These are phyloP conservation scores for Rallus limicola DNA, from an alignment of 2,113 vertebrate genomes.

Conservation along the genomic window DNA sequence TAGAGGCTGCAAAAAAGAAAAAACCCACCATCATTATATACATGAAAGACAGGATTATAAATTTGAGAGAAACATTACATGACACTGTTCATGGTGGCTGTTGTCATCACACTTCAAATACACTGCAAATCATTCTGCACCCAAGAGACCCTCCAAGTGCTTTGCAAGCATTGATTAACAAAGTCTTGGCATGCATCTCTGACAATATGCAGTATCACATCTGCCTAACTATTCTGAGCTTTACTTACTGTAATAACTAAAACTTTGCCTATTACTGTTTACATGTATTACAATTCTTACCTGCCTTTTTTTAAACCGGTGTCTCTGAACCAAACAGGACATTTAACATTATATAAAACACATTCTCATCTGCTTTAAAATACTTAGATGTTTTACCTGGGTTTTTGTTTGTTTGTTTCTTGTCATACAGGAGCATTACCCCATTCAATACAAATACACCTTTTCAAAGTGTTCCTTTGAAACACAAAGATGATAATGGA, in stretches of 20 bases:
- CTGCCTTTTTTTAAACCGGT: not conserved
- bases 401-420: not conserved
- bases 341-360: not conserved
- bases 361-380: not conserved
- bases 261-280: not conserved
- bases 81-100: not conserved
- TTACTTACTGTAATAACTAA: not conserved
- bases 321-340: not conserved
- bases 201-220: not conserved
- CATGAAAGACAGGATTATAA: not conserved
- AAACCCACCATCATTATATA: not conserved
- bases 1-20: not conserved
- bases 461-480: conserved; percentile 6
- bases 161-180: conserved; percentile 8
- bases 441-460: not conserved
- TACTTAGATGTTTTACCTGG: not conserved
- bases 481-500: not conserved
- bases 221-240: not conserved
- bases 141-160: not conserved
- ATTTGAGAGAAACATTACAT: not conserved
- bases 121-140: not conserved
- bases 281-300: not conserved
- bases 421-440: not conserved
- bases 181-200: not conserved
- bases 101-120: not conserved